A percentile compares a stretch with the other conserved stretches of the same genome.
These are phyloP conservation scores for Drosophila incognita DNA, from an alignment of 2,888 invertebrate species.

Conservation along the genomic window DNA sequence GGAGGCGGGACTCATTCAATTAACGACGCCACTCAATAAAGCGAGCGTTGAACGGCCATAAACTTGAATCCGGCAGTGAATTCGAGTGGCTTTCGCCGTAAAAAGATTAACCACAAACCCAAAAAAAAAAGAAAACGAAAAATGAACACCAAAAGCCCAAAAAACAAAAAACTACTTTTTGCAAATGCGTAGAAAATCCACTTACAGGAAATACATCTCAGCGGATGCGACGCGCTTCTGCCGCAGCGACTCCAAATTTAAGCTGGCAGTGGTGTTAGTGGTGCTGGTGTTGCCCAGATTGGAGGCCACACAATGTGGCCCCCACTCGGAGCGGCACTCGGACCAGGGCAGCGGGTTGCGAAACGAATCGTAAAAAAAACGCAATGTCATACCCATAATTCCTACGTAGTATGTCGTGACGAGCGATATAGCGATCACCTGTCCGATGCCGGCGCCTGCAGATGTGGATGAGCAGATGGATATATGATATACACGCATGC, in stretches of 20 bases:
- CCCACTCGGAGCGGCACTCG: slow-evolving; percentile 87
- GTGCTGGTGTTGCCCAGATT: slow-evolving; percentile 61
- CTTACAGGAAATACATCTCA: slow-evolving; percentile 86
- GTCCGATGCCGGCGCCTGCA: slow-evolving; percentile 87
- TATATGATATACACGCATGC: background rate
- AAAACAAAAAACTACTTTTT: slow-evolving; percentile 13
- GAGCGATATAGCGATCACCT: slow-evolving; percentile 86
- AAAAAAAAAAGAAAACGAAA: slow-evolving; percentile 22
- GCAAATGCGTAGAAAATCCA: slow-evolving; percentile 51
- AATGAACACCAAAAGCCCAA: slow-evolving; percentile 16
- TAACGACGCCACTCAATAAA: slow-evolving; percentile 67
- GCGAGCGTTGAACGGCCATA: slow-evolving; percentile 62
- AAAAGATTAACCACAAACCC: slow-evolving; percentile 56
- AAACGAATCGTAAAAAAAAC: slow-evolving; percentile 88
- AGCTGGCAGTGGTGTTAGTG: slow-evolving; percentile 11
- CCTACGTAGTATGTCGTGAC: slow-evolving; percentile 89
- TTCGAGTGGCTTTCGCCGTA: slow-evolving; percentile 29
- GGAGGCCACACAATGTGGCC: slow-evolving; percentile 84
- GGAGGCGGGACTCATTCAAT: slow-evolving; percentile 62
- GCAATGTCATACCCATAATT: slow-evolving; percentile 88
- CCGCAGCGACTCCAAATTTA: slow-evolving; percentile 26
- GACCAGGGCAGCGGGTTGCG: slow-evolving; percentile 88
- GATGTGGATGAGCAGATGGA: slow-evolving; percentile 7
- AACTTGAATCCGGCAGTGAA: slow-evolving; percentile 63
- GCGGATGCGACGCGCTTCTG: slow-evolving; percentile 80